Conservation (phyloP, 1,140 invertebrate species). For the Helicoverpa zea region DNA sequence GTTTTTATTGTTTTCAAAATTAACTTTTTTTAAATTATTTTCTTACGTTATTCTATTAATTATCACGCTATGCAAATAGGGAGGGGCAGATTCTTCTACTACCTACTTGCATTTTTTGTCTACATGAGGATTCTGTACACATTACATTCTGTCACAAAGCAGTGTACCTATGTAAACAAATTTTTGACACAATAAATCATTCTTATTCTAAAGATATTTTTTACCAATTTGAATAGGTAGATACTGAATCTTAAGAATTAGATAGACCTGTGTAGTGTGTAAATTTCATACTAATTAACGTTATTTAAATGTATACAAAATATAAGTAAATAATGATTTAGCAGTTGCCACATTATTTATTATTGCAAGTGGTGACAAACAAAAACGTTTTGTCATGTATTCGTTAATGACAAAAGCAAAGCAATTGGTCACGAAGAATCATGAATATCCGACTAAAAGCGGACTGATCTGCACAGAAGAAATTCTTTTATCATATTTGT, state of each 20-base stretch:
- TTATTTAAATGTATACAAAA: neutral
- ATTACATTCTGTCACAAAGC: too few relatives aligned
- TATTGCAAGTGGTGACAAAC: neutral
- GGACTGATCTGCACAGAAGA: neutral
- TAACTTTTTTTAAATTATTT: too few relatives aligned
- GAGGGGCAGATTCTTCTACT: too few relatives aligned
- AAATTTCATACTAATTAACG: neutral
- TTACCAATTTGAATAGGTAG: neutral
- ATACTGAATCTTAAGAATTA: neutral
- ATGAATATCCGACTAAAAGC: neutral
- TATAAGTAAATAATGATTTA: slow-evolving; percentile 4
- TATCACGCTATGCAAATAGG: too few relatives aligned
- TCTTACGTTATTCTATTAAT: too few relatives aligned
- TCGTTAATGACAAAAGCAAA: slow-evolving; percentile 8
- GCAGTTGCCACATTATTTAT: neutral
- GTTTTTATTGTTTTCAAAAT: too few relatives aligned
- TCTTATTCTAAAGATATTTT: too few relatives aligned
- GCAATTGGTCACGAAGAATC: slow-evolving; percentile 10
- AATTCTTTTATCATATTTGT: neutral
- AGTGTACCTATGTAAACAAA: too few relatives aligned
- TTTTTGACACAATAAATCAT: too few relatives aligned
- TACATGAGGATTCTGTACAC: too few relatives aligned
- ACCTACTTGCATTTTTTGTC: too few relatives aligned
- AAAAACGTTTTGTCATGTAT: slow-evolving; percentile 12
- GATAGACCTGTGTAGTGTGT: too few relatives aligned